phyloP scores from a whole-genome alignment of 2,113 vertebrate genomes.

The Oreochromis spilurus region DNA sequence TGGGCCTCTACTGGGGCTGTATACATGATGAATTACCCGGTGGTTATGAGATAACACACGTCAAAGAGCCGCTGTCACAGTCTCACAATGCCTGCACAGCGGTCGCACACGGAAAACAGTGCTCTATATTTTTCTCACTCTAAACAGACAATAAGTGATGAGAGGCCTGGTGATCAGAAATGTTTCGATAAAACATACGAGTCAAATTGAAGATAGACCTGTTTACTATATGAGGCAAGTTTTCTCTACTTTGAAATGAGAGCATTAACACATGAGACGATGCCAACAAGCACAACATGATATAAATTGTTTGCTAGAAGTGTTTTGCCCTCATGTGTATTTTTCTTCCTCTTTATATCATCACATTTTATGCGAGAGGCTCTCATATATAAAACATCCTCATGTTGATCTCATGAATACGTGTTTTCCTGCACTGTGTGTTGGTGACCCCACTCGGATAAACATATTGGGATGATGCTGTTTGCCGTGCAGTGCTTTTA shows the following conservation, averaged over 20 bases:
- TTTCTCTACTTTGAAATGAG: neutral
- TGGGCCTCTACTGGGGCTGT: conserved; percentile 33
- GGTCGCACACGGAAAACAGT: conserved; percentile 16
- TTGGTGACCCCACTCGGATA: neutral
- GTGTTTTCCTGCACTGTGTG: neutral
- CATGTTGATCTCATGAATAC: neutral
- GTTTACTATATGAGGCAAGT: neutral
- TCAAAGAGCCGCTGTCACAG: conserved; percentile 48
- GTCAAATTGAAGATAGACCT: conserved; percentile 4
- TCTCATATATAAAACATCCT: neutral
- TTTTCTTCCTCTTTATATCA: neutral
- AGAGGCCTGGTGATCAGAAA: conserved; percentile 11
- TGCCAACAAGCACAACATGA: neutral
- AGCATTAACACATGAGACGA: neutral
- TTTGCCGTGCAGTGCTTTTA: conserved; percentile 11
- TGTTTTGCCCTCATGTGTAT: neutral
- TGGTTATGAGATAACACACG: conserved; percentile 41
- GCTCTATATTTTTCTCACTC: conserved; percentile 2
- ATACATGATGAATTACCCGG: conserved; percentile 60
- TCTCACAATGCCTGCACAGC: conserved; percentile 16
- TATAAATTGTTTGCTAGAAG: neutral
- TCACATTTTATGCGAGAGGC: neutral
- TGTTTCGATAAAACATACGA: conserved; percentile 24
- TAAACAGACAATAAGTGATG: conserved; percentile 7
- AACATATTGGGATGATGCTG: neutral